Percentiles rank a stretch among this genome's conserved stretches.
Conservation (phyloP, 2,113 vertebrate species). For the Macrotis lagotis region DNA sequence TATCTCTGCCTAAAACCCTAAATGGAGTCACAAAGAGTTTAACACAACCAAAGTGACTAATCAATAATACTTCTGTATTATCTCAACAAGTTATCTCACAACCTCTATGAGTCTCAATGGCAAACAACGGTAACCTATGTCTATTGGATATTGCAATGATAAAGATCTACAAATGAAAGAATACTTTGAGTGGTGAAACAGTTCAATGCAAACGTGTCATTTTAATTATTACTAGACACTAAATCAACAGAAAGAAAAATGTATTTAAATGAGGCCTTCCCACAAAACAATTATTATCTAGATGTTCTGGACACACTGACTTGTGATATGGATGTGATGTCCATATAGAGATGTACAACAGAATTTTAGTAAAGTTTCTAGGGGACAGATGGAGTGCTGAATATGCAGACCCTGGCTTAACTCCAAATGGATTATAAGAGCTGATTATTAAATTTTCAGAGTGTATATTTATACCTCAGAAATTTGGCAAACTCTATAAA, state of each 20-base stretch:
- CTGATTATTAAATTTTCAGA: not conserved
- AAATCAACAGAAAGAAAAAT: not conserved
- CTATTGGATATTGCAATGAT: not conserved
- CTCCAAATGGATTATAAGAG: not conserved
- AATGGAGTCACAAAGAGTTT: not conserved
- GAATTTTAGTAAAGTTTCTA: not conserved
- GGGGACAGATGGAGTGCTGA: not conserved
- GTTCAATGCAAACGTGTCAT: not conserved
- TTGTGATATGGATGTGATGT: not conserved
- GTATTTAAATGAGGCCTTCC: not conserved
- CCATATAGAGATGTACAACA: not conserved
- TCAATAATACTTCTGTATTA: not conserved
- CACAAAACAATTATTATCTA: not conserved
- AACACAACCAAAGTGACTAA: not conserved
- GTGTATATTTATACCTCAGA: not conserved
- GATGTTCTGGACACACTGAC: not conserved
- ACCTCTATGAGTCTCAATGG: not conserved
- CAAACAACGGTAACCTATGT: not conserved
- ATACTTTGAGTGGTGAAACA: not conserved
- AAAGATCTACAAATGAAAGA: not conserved
- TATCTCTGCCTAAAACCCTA: not conserved
- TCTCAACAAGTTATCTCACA: not conserved
- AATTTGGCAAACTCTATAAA: not conserved
- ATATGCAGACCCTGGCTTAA: not conserved
- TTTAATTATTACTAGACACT: not conserved